A percentile compares a stretch with the other conserved stretches of the same genome.
phyloP scores from a whole-genome alignment of 2,888 invertebrate species.

The Cenopis cana region DNA sequence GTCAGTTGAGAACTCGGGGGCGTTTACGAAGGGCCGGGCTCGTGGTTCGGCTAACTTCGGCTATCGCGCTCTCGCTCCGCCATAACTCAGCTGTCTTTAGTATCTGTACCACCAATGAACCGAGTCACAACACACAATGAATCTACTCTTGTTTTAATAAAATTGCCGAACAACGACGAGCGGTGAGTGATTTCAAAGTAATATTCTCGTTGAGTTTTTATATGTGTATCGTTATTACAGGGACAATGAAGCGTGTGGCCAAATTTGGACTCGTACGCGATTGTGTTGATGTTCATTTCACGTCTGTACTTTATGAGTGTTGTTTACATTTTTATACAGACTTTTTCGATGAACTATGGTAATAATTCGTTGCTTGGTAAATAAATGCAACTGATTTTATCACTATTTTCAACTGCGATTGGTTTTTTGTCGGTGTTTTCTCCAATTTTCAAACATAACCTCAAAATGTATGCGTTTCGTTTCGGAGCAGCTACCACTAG shows the following conservation, averaged over 20 bases:
- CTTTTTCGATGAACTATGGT: conserved; percentile 39
- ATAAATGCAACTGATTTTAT: conserved; percentile 11
- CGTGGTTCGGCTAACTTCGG: conserved; percentile 68
- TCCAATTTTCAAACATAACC: conserved; percentile 59
- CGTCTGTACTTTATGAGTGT: conserved; percentile 50
- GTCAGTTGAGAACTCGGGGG: conserved; percentile 62
- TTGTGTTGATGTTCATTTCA: conserved; percentile 48
- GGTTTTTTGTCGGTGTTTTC: conserved; percentile 23
- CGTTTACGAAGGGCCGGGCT: conserved; percentile 66
- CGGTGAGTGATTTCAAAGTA: conserved; percentile 63
- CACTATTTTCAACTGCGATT: neutral
- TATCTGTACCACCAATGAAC: conserved; percentile 57
- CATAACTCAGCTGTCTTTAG: conserved; percentile 33
- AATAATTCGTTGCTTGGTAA: conserved; percentile 32
- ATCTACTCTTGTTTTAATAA: conserved; percentile 53
- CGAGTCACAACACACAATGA: conserved; percentile 68
- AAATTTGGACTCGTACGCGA: conserved; percentile 27
- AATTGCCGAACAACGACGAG: conserved; percentile 45
- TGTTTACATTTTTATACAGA: conserved; percentile 37
- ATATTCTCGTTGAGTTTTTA: conserved; percentile 43
- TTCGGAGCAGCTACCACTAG: conserved; percentile 52
- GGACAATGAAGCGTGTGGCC: neutral
- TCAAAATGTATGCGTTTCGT: conserved; percentile 55
- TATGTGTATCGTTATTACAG: conserved; percentile 42
- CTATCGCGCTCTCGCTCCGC: conserved; percentile 57